Base-by-base conservation (phyloP, 2,888 invertebrate genomes). In the Muscina levida region DNA sequence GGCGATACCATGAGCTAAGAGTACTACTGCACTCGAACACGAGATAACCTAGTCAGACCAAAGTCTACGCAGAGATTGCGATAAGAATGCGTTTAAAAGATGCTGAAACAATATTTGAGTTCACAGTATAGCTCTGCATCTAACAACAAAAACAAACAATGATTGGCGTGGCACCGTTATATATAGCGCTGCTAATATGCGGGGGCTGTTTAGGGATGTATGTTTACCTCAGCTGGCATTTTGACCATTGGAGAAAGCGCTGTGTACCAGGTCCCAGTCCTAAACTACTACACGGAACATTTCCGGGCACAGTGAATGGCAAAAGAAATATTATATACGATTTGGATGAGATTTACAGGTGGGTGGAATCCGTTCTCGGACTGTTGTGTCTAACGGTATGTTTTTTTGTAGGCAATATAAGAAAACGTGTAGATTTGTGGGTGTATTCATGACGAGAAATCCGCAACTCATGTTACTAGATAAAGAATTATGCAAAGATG, bases 401-500 rank as follows among this genome's bases (percentile, higher is more conserved):
- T 88, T 80, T 84, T 11, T 75, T 72, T 22, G 86, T 85, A 11
- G 85, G 85, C 13, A 84, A 83, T 24, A 88, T 87, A 88, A 88
- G 86, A 82, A 82, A 74, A 17, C 83, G 73, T 71, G 76, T 77
- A 31, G 82, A 71, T 68, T 79, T 26, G 87, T 91, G 19, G 92
- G 92, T 0, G 86, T 91, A 0, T 92, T 88, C 79, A 84, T 86
- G 1, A 85, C 88, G 0, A 84, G 87, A 1, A 84, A 83, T 1
- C 92, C 92, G 0, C 82, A 90, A 22, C 83, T 91, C 0, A 46
- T 92, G 4, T 44, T 91, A 0, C 85, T 88, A 3, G 91, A 91
- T 82, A 89, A 89, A 0, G 87, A 90, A 15, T 48, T 90, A 68
- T 85, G 90, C 0, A 85, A 85, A 65, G 88, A 90, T 22, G 85